Percentiles rank a stretch among this genome's conserved stretches.
phyloP scores from a whole-genome alignment of 2,113 vertebrate genomes.

The Chaetorhynchus papuensis region DNA sequence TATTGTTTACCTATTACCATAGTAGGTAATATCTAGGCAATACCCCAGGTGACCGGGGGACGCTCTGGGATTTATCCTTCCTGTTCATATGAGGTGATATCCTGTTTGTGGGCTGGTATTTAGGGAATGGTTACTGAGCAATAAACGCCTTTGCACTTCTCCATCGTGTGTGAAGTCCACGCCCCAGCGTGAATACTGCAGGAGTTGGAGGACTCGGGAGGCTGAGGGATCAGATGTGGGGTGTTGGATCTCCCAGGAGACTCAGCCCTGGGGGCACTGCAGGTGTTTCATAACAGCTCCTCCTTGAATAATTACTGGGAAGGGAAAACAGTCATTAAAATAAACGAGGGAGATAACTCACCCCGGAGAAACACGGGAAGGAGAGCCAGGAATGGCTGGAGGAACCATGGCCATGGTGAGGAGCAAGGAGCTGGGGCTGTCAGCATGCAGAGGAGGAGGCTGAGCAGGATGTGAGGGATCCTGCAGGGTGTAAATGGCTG shows the following conservation, averaged over 20 bases:
- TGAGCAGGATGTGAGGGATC: background rate
- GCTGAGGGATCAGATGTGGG: background rate
- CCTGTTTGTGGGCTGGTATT: too few relatives aligned
- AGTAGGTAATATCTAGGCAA: too few relatives aligned
- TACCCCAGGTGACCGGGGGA: too few relatives aligned
- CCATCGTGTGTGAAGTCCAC: too few relatives aligned
- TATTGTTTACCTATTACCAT: too few relatives aligned
- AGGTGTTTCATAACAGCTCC: fast-evolving
- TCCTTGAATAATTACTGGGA: background rate
- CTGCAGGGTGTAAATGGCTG: background rate
- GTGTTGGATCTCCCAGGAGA: background rate
- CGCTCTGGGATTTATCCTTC: too few relatives aligned
- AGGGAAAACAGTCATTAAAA: background rate
- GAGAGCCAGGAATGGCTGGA: background rate
- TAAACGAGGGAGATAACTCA: background rate
- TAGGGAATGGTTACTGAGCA: too few relatives aligned
- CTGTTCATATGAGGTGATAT: too few relatives aligned
- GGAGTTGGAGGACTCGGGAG: background rate
- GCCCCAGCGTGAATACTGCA: too few relatives aligned
- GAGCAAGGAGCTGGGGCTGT: background rate
- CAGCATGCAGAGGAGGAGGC: background rate
- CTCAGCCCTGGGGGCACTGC: background rate
- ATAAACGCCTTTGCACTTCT: too few relatives aligned
- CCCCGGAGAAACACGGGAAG: fast-evolving
- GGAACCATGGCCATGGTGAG: fast-evolving